Conservation (phyloP, 2,888 invertebrate species). For the Drosophila prostipennis region DNA sequence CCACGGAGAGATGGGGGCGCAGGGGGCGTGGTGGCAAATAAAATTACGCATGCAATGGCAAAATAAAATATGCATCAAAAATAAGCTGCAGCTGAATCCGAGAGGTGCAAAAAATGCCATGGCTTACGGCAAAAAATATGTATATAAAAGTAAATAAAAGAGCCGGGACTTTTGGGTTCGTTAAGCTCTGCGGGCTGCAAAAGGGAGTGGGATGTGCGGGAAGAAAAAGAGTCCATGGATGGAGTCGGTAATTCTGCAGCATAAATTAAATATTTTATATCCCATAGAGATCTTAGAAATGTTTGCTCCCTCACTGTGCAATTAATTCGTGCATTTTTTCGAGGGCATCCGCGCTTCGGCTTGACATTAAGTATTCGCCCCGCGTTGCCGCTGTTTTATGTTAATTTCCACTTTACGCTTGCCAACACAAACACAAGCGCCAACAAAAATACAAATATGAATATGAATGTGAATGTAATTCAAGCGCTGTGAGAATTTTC, state of each 20-base stretch:
- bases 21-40: conserved; percentile 59
- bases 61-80: conserved; percentile 76
- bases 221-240: conserved; percentile 16
- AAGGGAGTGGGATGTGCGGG: background rate
- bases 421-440: conserved; percentile 34
- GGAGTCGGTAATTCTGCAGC: background rate
- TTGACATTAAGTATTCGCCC: conserved; percentile 32
- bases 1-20: conserved; percentile 21
- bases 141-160: conserved; percentile 37
- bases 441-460: conserved; percentile 57
- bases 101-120: conserved; percentile 39
- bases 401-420: conserved; percentile 61
- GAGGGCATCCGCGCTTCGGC: conserved; percentile 20
- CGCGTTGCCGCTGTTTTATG: conserved; percentile 54
- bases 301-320: background rate
- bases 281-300: background rate
- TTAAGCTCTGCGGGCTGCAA: conserved; percentile 27
- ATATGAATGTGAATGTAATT: conserved; percentile 68
- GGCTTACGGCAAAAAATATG: conserved; percentile 33
- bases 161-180: conserved; percentile 30
- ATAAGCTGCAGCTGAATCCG: conserved; percentile 74
- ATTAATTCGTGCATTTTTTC: background rate
- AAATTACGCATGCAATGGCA: conserved; percentile 76
- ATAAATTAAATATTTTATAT: conserved; percentile 2
- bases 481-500: conserved; percentile 48